Evolutionary conservation across 2,888 invertebrate species (phyloP).

Genomic region (Caenorhabditis macrosperma): DNA sequence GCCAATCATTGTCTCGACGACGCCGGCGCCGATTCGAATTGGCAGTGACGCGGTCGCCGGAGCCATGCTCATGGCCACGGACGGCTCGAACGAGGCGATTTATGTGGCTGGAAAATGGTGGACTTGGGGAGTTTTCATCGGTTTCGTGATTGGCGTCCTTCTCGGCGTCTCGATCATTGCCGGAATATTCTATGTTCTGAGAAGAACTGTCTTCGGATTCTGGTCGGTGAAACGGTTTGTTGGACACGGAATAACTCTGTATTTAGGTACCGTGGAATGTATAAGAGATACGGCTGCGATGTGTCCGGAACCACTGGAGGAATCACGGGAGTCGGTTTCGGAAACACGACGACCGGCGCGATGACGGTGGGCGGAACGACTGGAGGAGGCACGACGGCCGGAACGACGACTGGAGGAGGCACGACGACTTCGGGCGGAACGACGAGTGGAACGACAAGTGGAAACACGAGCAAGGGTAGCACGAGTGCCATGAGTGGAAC

Average conservation of each 20-base stretch:
- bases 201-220: constrained; percentile 47
- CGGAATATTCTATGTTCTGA: constrained; percentile 27
- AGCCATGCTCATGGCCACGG: background rate
- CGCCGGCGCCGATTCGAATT: background rate
- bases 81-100: constrained; percentile 1
- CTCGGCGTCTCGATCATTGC: constrained; percentile 3
- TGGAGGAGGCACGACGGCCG: too few relatives aligned
- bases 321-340: constrained; percentile 15
- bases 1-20: constrained; percentile 2
- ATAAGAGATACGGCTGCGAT: constrained; percentile 64
- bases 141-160: constrained; percentile 33
- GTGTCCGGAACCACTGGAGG: constrained; percentile 28
- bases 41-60: background rate
- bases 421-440: too few relatives aligned
- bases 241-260: too few relatives aligned
- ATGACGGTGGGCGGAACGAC: background rate
- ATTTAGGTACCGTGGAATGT: constrained; percentile 66
- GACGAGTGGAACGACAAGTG: too few relatives aligned
- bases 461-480: too few relatives aligned
- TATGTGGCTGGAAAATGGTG: constrained; percentile 46
- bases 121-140: constrained; percentile 50
- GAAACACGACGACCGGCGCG: constrained; percentile 6
- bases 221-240: constrained; percentile 33
- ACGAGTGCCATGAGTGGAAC: too few relatives aligned
- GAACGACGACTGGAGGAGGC: too few relatives aligned